Conservation (phyloP, 2,797 vertebrate species). For the Peromyscus eremicus region DNA sequence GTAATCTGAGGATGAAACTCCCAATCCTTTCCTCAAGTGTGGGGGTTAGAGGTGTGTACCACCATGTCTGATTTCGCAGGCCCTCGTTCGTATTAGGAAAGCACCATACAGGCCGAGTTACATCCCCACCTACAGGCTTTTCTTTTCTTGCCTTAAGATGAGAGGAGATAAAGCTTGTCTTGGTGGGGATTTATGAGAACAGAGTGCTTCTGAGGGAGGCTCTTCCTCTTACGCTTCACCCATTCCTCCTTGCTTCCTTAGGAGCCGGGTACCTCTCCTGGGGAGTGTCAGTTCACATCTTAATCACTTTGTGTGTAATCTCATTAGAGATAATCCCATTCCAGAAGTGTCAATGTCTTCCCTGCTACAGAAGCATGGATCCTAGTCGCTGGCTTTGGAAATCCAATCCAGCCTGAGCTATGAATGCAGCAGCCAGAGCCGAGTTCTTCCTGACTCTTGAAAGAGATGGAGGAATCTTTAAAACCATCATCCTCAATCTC, state of each 20-base stretch:
- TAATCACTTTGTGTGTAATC: conserved; percentile 90
- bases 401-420: conserved; percentile 78
- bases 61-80: background rate
- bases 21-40: background rate
- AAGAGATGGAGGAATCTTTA: conserved; percentile 60
- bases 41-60: background rate
- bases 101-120: background rate
- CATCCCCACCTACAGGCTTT: background rate
- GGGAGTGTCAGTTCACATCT: conserved; percentile 89
- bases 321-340: conserved; percentile 91
- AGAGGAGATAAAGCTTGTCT: background rate
- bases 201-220: background rate
- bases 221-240: background rate
- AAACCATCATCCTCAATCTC: conserved; percentile 57
- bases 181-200: background rate
- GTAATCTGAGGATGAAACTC: background rate
- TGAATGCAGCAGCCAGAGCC: conserved; percentile 68
- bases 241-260: conserved; percentile 32
- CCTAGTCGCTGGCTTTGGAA: conserved; percentile 83
- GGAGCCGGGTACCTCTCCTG: conserved; percentile 78
- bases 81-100: accelerated
- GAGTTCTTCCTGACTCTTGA: conserved; percentile 71
- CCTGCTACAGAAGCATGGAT: conserved; percentile 84
- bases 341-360: conserved; percentile 88
- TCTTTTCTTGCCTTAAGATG: background rate